phyloP scores from a whole-genome alignment of 2,888 invertebrate species.

The Cyclophora punctaria region DNA sequence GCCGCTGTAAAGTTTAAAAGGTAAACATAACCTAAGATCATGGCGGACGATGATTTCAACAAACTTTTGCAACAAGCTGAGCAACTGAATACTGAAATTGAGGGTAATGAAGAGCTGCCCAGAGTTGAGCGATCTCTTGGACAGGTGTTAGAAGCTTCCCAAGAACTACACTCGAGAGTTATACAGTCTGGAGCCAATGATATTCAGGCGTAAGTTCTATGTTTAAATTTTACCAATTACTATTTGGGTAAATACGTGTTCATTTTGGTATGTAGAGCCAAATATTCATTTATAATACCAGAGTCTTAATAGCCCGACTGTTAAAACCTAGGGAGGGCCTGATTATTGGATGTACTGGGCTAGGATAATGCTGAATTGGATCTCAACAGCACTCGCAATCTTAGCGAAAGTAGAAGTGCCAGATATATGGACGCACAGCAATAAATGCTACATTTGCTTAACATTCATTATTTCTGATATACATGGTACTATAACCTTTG shows the following conservation, averaged over 20 bases:
- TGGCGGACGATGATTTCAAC: slow-evolving; percentile 82
- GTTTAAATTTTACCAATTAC: background rate
- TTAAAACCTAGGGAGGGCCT: too few relatives aligned
- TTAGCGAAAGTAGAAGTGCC: too few relatives aligned
- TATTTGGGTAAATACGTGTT: background rate
- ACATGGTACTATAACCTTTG: slow-evolving; percentile 7
- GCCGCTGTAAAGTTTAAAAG: slow-evolving; percentile 1
- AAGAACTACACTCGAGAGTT: slow-evolving; percentile 90
- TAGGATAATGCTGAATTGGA: too few relatives aligned
- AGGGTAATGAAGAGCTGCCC: slow-evolving; percentile 87
- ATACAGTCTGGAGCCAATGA: slow-evolving; percentile 91
- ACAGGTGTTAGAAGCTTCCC: slow-evolving; percentile 93
- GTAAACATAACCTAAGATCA: slow-evolving; percentile 46
- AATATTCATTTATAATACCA: too few relatives aligned
- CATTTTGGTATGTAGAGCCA: slow-evolving; percentile 14
- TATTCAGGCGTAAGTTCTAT: slow-evolving; percentile 87
- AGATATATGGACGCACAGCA: too few relatives aligned
- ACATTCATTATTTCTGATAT: background rate
- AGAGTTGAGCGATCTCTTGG: slow-evolving; percentile 91
- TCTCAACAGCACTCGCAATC: too few relatives aligned
- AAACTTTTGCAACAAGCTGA: slow-evolving; percentile 94
- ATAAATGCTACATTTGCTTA: too few relatives aligned
- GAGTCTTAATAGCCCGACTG: too few relatives aligned
- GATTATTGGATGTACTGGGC: too few relatives aligned
- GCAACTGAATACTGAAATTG: slow-evolving; percentile 91